These are phyloP conservation scores for Dilophus febrilis DNA, from an alignment of 2,888 invertebrate species.

Conservation along the genomic window DNA sequence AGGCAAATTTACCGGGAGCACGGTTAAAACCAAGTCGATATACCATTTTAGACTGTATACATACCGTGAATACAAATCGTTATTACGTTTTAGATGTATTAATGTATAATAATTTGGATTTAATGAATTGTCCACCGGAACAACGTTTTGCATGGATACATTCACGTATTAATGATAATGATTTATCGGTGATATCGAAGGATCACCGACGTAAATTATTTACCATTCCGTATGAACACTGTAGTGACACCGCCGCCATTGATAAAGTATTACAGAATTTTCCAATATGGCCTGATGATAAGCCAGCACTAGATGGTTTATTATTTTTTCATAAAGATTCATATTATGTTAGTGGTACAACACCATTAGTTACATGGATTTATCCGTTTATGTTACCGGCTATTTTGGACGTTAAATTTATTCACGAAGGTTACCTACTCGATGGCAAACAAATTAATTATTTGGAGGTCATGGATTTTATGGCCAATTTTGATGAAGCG, in stretches of 20 bases:
- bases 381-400: slow-evolving; percentile 78
- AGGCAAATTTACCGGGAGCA: slow-evolving; percentile 22
- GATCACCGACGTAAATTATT: slow-evolving; percentile 9
- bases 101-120: slow-evolving; percentile 20
- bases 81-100: slow-evolving; percentile 66
- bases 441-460: no score
- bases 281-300: slow-evolving; percentile 23
- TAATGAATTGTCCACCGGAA: slow-evolving; percentile 34
- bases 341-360: slow-evolving; percentile 59
- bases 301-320: slow-evolving; percentile 59
- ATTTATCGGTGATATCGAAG: neutral
- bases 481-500: no score
- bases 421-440: no score
- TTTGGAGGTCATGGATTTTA: no score
- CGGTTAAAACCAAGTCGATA: slow-evolving; percentile 9
- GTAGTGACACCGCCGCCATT: slow-evolving; percentile 17
- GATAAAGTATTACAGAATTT: slow-evolving; percentile 16
- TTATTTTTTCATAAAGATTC: slow-evolving; percentile 78
- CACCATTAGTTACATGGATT: slow-evolving; percentile 85
- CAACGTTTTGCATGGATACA: slow-evolving; percentile 74
- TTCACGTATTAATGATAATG: slow-evolving; percentile 47
- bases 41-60: slow-evolving; percentile 66
- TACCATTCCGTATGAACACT: slow-evolving; percentile 17
- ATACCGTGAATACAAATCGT: slow-evolving; percentile 37
- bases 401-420: no score